Evolutionary conservation across 2,888 invertebrate species (phyloP), one percentile per base, ranked within the genome.

Genomic region (Scaptomyza flava): DNA sequence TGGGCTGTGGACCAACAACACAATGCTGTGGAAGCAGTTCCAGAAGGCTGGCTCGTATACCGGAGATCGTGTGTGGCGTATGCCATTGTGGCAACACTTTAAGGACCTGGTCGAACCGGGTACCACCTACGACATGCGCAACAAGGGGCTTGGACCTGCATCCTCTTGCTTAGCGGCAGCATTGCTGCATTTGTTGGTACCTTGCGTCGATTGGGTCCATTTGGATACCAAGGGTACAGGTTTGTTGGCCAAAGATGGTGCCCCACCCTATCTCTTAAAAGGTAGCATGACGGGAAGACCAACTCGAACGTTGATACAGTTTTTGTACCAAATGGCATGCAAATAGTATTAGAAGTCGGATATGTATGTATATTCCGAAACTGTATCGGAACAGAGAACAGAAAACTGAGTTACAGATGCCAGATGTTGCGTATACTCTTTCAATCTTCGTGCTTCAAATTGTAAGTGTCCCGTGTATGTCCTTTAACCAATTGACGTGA

Each of bases 211-310:
- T 64, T 96, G 95, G 95, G 89, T 95, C 79, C 96, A 96, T 91
- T 81, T 95, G 87, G 96, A 96, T 91, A 95, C 95, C 66, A 94
- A 95, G 36, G 95, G 96, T 64, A 95, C 95, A 50, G 95, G 95
- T 47, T 94, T 95, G 93, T 77, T 92, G 31, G 93, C 93, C 62
- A 92, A 91, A 78, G 91, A 91, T 69, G 93, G 93, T 62, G 93
- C 94, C 68, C 93, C 94, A 46, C 93, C 95, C 1, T 96, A 96
- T 92, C 91, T 95, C 53, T 86, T 91, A 52, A 91, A 93, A 87
- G 93, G 94, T 69, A 93, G 93, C 67, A 94, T 94, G 94, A 92
- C 93, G 31, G 95, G 95, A 30, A 93, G 95, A 0, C 95, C 95
- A 31, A 92, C 94, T 6, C 91, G 95, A 57, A 93, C 95, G 0